These are phyloP conservation scores for Tenthredo amoena DNA, from an alignment of 2,888 invertebrate genomes.

Conservation along the genomic window DNA sequence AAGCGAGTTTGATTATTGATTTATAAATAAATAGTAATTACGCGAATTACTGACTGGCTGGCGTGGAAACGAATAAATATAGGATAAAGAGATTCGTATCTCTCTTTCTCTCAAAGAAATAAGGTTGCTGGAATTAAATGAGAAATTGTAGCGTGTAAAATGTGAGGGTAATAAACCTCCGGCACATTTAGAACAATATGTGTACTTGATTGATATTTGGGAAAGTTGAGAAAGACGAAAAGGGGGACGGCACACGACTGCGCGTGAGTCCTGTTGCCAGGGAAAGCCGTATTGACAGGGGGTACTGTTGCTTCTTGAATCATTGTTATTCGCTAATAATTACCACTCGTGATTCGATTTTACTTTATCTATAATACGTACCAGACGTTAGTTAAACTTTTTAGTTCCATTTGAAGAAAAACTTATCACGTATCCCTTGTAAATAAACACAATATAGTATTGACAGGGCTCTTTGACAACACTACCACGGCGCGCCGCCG, in stretches of 20 bases:
- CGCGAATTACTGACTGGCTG: neutral
- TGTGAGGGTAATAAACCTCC: neutral
- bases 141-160: neutral
- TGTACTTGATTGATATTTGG: conserved; percentile 57
- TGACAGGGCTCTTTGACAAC: conserved; percentile 38
- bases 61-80: neutral
- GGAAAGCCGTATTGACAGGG: conserved; percentile 72
- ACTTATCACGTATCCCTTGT: conserved; percentile 18
- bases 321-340: neutral
- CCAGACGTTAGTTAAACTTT: neutral
- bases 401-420: conserved; percentile 9
- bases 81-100: neutral
- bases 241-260: neutral
- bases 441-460: conserved; percentile 34
- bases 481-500: conserved; percentile 44
- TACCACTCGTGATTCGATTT: neutral
- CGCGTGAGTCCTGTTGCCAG: conserved; percentile 66
- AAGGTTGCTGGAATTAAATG: neutral
- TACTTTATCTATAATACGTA: neutral
- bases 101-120: neutral
- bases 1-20: neutral
- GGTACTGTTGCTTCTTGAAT: neutral
- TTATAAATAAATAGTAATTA: neutral
- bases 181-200: conserved; percentile 45
- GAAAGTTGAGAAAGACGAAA: conserved; percentile 28